Evolutionary conservation across 30 jellyfish, hydroid and myxozoan genomes (phyloP).

Genomic region (Hydractinia symbiolongicarpus): DNA sequence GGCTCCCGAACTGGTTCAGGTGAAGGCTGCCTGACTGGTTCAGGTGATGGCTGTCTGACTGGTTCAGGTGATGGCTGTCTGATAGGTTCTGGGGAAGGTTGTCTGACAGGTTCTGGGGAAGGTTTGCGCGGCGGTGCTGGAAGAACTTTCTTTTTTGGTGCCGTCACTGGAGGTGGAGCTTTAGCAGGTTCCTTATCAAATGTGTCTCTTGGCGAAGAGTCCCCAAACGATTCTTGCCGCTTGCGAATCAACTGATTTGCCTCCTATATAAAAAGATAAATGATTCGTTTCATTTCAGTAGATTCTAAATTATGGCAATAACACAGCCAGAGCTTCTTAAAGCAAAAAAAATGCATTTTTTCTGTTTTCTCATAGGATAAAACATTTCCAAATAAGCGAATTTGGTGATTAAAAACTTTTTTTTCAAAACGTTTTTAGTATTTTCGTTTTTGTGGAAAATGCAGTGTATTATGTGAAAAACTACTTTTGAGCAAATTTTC

Average conservation of each 20-base stretch:
- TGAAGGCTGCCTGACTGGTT: constrained; percentile 3
- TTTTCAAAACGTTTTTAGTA: no score
- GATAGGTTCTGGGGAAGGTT: constrained; percentile 13
- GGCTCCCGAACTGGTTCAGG: constrained; percentile 4
- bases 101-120: constrained; percentile 1
- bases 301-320: no score
- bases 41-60: constrained; percentile 13
- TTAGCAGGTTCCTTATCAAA: neutral
- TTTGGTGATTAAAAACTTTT: no score
- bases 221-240: constrained; percentile 8
- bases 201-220: neutral
- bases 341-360: no score
- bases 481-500: no score
- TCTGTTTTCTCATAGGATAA: no score
- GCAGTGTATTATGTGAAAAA: no score
- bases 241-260: constrained; percentile 10
- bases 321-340: no score
- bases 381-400: no score
- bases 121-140: constrained; percentile 13
- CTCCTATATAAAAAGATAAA: constrained; percentile 1
- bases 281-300: neutral
- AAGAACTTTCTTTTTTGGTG: constrained; percentile 6
- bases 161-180: neutral
- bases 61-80: constrained; percentile 25
- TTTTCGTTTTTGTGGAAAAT: no score